Base-by-base conservation (phyloP, 1,140 invertebrate species). In the Drosophila sproati region DNA sequence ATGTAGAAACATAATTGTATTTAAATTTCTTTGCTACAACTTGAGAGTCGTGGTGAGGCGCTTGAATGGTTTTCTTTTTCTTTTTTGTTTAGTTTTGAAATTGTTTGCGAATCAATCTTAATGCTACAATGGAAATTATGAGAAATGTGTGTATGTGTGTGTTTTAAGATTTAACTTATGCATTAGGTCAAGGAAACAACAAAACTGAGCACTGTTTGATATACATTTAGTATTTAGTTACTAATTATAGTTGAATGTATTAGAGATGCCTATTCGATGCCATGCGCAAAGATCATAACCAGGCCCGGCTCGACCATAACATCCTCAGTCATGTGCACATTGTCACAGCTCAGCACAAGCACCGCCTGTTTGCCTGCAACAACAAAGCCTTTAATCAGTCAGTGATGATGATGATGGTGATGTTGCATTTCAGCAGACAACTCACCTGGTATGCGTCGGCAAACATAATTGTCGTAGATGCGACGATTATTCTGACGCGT, bases 201-300 rank as follows among this genome's bases (percentile, higher is more conserved):
- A 83, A 83, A 88, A 89, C 83, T 88, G 83, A 88, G 83, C 83
- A 83, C 83, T 77, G 57, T 80, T 70, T 54, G 43, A 68, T 56
- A 86, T 59, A 61, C 55, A 64, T 72, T 34, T 77, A 77, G 62
- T 77, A 57, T 67, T 77, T 52, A 62, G 61, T 70, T 82, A 55
- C 69, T 77, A 70, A 68, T 70, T 64, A 20, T 20, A 69, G 72
- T 77, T 74, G 48, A 66, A 56, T 78, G 69, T 73, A 34, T 48
- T 6, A 29, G 4, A 29, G 4, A 12, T 28, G 5, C 57, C 61
- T 91, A 92, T 73, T 98, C 98, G 64, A 99, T 98, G 68, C 98
- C 98, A 93, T 99, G 98, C 60, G 98, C 98, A 94, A 99, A 99
- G 85, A 99, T 99, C 98, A 99, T 98, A 10, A 99, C 97, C 75